Evolutionary conservation across 2,888 invertebrate genomes (phyloP), one percentile per base, ranked within the genome.

Genomic region (Cantharis rustica): DNA sequence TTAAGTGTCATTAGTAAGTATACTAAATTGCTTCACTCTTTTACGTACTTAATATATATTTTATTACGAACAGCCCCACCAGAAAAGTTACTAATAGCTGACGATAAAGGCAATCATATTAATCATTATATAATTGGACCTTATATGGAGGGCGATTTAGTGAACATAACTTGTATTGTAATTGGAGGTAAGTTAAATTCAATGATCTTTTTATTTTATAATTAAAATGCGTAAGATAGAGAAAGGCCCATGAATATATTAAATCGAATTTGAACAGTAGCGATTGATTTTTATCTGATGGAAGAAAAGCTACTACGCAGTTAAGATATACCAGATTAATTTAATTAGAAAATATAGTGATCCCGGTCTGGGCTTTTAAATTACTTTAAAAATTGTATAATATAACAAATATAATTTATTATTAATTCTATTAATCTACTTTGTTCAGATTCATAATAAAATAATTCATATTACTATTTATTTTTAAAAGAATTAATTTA

Each of bases 1-100:
- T 92, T 97, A 84, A 95, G 95, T 82, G 94, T 97, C 82, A 95
- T 96, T 86, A 93, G 96, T 96, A 89, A 95, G 96, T 93, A 11
- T 73, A 69, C 63, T 3, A 13, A 17, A 31, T 15, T 63, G 31
- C 7, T n/a, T n/a, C 0, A n/a, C n/a, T 47, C 2, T 1, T 47
- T n/a, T n/a, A 47, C 2, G 47, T 47, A n/a, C n/a, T n/a, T n/a
- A n/a, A n/a, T n/a, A n/a, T n/a, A 47, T 1, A 47, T 47, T 47
- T 47, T 47, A n/a, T 47, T 47, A 47, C 5, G n/a, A 31, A 11
- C 26, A 76, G 76, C 73, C 27, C 73, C 76, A 3, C 76, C 77
- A 10, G 77, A 77, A 62, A 74, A 72, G 26, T 15, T 77, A 61
- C 68, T 77, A 16, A 69, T 77, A 71, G 27, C 70, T 10, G 72